These are phyloP conservation scores for Eurystomus gularis DNA, from an alignment of 2,113 vertebrate species.

Conservation along the genomic window DNA sequence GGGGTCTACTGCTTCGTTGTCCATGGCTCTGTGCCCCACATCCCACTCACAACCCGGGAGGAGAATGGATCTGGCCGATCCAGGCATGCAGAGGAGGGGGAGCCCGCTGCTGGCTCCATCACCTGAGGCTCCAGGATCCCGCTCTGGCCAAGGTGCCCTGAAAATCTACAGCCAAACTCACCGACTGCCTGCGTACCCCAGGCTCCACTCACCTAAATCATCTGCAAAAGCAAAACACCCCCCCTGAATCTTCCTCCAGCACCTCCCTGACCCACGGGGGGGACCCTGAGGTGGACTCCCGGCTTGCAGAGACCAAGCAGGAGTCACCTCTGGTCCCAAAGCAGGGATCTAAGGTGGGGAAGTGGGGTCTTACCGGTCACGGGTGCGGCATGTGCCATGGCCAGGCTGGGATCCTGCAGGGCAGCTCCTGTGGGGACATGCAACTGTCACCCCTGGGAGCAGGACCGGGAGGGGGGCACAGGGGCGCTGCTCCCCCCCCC, in stretches of 20 bases:
- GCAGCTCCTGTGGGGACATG: conserved; percentile 2
- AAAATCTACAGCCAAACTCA: accelerated
- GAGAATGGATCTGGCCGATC: accelerated
- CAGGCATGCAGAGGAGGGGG: accelerated
- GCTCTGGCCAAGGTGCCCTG: not conserved
- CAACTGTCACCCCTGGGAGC: too few species aligned
- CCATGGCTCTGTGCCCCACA: not conserved
- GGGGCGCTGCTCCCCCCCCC: too few species aligned
- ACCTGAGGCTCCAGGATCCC: not conserved
- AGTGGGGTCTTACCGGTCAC: not conserved
- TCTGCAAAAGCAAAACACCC: not conserved
- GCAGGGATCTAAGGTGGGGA: not conserved
- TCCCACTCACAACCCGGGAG: too few species aligned
- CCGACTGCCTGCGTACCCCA: not conserved
- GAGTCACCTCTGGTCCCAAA: not conserved
- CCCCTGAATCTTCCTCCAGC: not conserved
- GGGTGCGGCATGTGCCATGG: conserved; percentile 34
- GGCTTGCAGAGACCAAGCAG: not conserved
- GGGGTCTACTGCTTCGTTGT: too few species aligned
- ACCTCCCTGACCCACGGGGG: not conserved
- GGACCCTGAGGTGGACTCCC: too few species aligned
- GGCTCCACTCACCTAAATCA: not conserved
- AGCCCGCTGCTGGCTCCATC: accelerated
- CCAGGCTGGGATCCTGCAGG: conserved; percentile 5
- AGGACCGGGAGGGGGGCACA: too few species aligned